phyloP scores from a whole-genome alignment of 2,888 invertebrate genomes.

The Drosophila formosana region DNA sequence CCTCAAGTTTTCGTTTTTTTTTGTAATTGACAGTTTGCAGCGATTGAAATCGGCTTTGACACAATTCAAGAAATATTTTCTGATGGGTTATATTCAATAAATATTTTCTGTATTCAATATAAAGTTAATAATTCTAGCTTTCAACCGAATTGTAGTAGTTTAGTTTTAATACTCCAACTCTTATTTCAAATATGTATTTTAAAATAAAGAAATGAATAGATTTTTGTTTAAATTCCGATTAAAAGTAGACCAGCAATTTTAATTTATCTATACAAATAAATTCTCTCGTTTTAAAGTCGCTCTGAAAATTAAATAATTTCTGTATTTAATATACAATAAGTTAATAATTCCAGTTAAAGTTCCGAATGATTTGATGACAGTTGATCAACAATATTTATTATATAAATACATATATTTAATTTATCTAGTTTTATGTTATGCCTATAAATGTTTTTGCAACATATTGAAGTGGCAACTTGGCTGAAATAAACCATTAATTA shows the following conservation, averaged over 20 bases:
- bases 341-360: background rate
- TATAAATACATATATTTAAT: too few species aligned
- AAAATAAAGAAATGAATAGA: too few species aligned
- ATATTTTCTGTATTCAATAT: background rate
- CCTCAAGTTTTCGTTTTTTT: background rate
- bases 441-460: background rate
- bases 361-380: too few species aligned
- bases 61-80: background rate
- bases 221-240: too few species aligned
- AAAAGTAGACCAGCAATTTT: too few species aligned
- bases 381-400: too few species aligned
- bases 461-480: conserved; percentile 22
- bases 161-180: too few species aligned
- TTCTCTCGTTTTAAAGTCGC: too few species aligned
- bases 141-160: too few species aligned
- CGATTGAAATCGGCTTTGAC: background rate
- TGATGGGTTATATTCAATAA: background rate
- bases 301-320: background rate
- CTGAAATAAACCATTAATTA: conserved; percentile 39
- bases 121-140: background rate
- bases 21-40: conserved; percentile 25
- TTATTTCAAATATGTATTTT: too few species aligned
- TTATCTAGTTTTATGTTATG: too few species aligned
- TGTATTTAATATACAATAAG: background rate
- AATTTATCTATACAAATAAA: too few species aligned